Evolutionary conservation across 2,113 vertebrate genomes (phyloP).

Genomic region (Balaeniceps rex): DNA sequence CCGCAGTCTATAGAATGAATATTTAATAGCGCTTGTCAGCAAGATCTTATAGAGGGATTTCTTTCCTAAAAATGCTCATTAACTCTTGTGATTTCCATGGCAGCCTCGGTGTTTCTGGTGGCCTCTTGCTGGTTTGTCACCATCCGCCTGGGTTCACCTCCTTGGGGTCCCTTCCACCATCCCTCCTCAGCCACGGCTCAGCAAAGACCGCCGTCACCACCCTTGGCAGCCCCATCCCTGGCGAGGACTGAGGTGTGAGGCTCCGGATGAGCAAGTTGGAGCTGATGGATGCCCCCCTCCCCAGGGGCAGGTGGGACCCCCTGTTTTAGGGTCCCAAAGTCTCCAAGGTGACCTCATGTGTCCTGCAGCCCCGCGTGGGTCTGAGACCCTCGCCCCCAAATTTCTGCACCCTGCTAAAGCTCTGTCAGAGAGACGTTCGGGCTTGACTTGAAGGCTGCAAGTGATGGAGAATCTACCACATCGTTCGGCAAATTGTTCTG

Average conservation of each 20-base stretch:
- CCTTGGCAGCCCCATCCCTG: background rate
- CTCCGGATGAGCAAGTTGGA: background rate
- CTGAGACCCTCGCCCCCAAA: fast-evolving
- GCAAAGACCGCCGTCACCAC: background rate
- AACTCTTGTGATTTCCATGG: slow-evolving; percentile 49
- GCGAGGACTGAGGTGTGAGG: background rate
- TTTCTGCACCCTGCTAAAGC: background rate
- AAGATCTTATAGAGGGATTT: slow-evolving; percentile 71
- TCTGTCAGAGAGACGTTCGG: background rate
- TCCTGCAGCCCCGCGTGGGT: fast-evolving
- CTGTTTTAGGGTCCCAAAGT: background rate
- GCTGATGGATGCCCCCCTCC: background rate
- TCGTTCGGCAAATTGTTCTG: slow-evolving; percentile 61
- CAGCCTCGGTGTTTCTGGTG: background rate
- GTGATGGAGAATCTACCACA: slow-evolving; percentile 54
- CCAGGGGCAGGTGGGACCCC: background rate
- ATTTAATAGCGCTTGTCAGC: slow-evolving; percentile 83
- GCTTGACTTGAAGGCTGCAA: slow-evolving; percentile 42
- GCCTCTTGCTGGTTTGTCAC: background rate
- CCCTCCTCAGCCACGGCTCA: background rate
- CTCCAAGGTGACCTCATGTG: background rate
- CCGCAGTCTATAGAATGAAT: slow-evolving; percentile 78
- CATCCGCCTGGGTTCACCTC: background rate
- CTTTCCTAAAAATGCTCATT: slow-evolving; percentile 68
- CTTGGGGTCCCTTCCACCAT: background rate